phyloP scores from a whole-genome alignment of 2,797 vertebrate genomes.

The Pantherophis alleghaniensis region DNA sequence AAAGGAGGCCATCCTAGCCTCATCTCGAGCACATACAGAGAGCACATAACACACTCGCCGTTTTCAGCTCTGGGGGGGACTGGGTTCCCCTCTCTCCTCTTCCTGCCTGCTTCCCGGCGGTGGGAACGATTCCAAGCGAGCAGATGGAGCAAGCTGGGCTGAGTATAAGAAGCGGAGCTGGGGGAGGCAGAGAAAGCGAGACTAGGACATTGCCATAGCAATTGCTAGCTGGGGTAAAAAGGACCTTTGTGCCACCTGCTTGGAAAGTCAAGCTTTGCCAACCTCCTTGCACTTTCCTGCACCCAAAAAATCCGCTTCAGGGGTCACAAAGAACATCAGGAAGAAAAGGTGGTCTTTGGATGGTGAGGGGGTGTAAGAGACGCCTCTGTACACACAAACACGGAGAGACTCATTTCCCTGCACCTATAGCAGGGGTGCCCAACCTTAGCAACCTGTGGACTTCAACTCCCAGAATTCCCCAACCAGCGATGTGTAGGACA shows the following conservation, averaged over 20 bases:
- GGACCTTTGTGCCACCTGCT: slow-evolving; percentile 9
- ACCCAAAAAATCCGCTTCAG: slow-evolving; percentile 45
- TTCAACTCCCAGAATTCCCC: background rate
- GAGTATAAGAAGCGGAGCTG: background rate
- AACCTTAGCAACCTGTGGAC: background rate
- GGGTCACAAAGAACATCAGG: no score
- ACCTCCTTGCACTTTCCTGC: slow-evolving; percentile 39
- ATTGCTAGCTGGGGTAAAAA: slow-evolving; percentile 41
- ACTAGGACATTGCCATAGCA: background rate
- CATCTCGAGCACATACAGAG: background rate
- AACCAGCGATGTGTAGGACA: background rate
- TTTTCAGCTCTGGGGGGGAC: background rate
- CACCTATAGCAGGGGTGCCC: no score
- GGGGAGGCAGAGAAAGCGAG: background rate
- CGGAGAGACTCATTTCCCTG: background rate
- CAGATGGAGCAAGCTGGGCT: slow-evolving; percentile 65
- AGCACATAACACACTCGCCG: background rate
- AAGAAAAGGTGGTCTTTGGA: background rate
- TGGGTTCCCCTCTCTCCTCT: background rate
- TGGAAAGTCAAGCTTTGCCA: slow-evolving; percentile 49
- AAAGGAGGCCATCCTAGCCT: rapidly evolving
- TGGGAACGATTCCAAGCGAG: slow-evolving; percentile 68
- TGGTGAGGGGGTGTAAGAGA: no score
- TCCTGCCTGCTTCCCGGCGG: background rate
- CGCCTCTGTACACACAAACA: no score